A percentile compares a stretch with the other conserved stretches of the same genome.
Evolutionary conservation across 2,888 invertebrate genomes (phyloP).

Genomic region (Hetaerina titia): DNA sequence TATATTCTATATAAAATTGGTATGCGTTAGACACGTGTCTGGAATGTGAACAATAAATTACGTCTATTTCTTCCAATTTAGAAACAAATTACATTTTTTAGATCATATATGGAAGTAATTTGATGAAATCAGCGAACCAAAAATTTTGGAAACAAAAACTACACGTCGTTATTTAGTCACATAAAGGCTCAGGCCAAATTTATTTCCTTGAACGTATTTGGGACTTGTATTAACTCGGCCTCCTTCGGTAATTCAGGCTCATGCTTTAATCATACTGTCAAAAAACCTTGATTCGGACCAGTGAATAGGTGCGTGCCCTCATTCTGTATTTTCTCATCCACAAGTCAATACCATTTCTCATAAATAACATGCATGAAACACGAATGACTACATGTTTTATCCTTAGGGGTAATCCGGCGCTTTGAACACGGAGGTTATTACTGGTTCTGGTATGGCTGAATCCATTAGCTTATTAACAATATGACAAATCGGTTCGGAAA

Average conservation of each 20-base stretch:
- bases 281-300: neutral
- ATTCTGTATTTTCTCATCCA: neutral
- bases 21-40: too few relatives aligned
- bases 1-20: too few relatives aligned
- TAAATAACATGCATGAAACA: neutral
- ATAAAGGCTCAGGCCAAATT: too few relatives aligned
- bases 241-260: neutral
- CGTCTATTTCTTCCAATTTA: too few relatives aligned
- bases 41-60: too few relatives aligned
- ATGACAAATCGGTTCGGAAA: neutral
- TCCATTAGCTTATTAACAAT: slow-evolving; percentile 26
- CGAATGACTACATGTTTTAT: neutral
- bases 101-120: too few relatives aligned
- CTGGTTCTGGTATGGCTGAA: neutral
- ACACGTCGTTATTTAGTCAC: too few relatives aligned
- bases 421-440: slow-evolving; percentile 7
- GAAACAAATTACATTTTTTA: too few relatives aligned
- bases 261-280: neutral
- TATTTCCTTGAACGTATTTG: too few relatives aligned
- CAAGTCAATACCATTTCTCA: neutral
- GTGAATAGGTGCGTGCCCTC: neutral
- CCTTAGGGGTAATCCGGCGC: neutral
- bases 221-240: neutral
- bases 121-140: too few relatives aligned
- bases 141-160: too few relatives aligned